Base-by-base conservation (phyloP, 1,140 invertebrate genomes). In the Andricus grossulariae region DNA sequence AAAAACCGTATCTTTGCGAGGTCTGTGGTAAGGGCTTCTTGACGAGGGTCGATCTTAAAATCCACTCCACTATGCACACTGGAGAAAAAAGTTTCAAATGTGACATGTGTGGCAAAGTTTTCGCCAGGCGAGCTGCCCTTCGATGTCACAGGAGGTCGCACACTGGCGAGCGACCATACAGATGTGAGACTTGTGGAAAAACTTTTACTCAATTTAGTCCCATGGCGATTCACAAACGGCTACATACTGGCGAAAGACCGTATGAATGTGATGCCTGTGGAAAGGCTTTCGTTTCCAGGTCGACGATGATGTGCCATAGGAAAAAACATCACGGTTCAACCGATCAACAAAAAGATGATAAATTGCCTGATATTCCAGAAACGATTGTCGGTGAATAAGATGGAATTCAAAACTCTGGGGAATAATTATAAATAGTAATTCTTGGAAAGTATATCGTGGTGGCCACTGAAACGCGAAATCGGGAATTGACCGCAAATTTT, bases 211-310 rank as follows among this genome's bases (percentile, higher is more conserved):
- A 94, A 76, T 94, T 94, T 76, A 93, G 93, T 51, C 93, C 93
- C 3, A 93, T 94, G 93, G 93, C 92, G 0, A 94, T 94, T 73
- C 94, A 94, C 75, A 94, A 93, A 80, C 88, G 93, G 55, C 80
- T 93, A 25, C 96, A 97, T 85, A 97, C 96, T 0, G 95, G 96
- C 2, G 96, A 97, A 85, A 92, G 95, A 72, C 96, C 96, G 0
- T 97, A 97, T 85, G 92, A 93, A 54, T 97, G 96, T 88, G 94
- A 96, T 75, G 89, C 94, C 2, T 97, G 96, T 84, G 90, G 92
- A 2, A 93, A 93, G 80, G 88, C 91, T 1, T 94, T 94, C 74
- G 93, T 94, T 1, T 94, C 93, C 0, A 85, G 91, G 55, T 93
- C 93, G 0, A 93, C 93, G 0, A 93, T 94, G 93, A 92, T 93